Evolutionary conservation across 2,113 vertebrate species (phyloP).

Genomic region (Nothocercus julius): DNA sequence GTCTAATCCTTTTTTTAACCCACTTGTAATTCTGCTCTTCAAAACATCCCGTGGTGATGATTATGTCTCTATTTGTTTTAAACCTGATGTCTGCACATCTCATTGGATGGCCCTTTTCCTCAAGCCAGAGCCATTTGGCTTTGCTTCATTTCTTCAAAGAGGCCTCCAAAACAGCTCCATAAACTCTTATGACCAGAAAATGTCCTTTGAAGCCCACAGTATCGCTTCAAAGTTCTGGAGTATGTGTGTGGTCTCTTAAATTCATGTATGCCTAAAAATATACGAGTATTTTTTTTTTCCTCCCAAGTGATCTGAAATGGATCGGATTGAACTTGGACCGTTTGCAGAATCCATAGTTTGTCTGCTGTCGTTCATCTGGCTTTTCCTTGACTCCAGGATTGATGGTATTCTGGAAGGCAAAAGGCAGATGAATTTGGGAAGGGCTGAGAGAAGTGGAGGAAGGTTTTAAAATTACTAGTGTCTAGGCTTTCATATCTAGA

Average conservation of each 20-base stretch:
- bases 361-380: background rate
- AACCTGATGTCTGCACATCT: background rate
- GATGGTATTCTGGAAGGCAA: background rate
- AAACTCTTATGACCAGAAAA: constrained; percentile 8
- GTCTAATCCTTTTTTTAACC: constrained; percentile 2
- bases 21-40: background rate
- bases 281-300: background rate
- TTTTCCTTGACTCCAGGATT: background rate
- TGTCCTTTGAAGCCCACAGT: background rate
- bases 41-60: background rate
- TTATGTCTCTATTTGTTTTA: background rate
- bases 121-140: constrained; percentile 10
- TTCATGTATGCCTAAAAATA: background rate
- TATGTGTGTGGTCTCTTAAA: constrained; percentile 17
- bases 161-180: background rate
- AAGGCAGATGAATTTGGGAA: background rate
- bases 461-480: constrained; percentile 16
- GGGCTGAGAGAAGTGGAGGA: background rate
- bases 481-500: background rate
- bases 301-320: constrained; percentile 4
- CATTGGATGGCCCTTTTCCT: background rate
- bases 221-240: background rate
- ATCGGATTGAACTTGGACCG: constrained; percentile 33
- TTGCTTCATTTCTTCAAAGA: background rate
- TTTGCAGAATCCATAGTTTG: constrained; percentile 25